Conservation (phyloP, 92 coral and sea anemone species). For the Phenganax marumi region DNA sequence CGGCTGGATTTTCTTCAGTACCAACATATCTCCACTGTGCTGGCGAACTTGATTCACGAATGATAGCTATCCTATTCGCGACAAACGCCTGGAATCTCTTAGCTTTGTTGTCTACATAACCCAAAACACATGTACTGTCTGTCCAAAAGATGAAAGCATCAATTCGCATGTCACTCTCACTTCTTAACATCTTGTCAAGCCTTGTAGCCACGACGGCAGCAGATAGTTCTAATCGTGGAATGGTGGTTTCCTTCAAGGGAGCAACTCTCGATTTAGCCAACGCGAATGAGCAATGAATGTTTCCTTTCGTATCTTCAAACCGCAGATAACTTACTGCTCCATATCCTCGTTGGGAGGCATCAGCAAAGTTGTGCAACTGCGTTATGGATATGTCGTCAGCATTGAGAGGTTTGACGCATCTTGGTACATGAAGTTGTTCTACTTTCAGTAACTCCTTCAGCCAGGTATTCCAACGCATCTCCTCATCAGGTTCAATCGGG, state of each 20-base stretch:
- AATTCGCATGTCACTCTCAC: conserved; percentile 20
- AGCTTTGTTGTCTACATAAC: conserved; percentile 41
- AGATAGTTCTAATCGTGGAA: conserved; percentile 48
- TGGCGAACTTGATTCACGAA: conserved; percentile 24
- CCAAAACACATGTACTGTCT: conserved; percentile 53
- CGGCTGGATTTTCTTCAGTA: conserved; percentile 33
- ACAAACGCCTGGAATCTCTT: conserved; percentile 46
- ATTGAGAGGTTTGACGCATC: background rate
- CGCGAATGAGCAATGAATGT: conserved; percentile 41
- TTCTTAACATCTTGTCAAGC: conserved; percentile 36
- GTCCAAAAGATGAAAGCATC: conserved; percentile 50
- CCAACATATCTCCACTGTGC: conserved; percentile 36
- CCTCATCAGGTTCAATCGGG: conserved; percentile 17
- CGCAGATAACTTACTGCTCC: conserved; percentile 45
- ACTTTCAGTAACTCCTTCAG: conserved; percentile 35
- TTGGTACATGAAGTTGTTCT: background rate
- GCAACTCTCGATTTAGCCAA: conserved; percentile 17
- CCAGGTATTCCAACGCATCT: conserved; percentile 23
- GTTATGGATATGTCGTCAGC: background rate
- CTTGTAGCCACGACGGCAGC: conserved; percentile 47
- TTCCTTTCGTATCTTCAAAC: conserved; percentile 20
- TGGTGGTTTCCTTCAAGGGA: conserved; percentile 39
- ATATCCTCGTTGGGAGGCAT: conserved; percentile 46
- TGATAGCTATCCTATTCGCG: conserved; percentile 40
- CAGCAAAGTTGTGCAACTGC: conserved; percentile 33